Evolutionary conservation across 2,888 invertebrate genomes (phyloP).

Genomic region (Temnothorax rugatulus): DNA sequence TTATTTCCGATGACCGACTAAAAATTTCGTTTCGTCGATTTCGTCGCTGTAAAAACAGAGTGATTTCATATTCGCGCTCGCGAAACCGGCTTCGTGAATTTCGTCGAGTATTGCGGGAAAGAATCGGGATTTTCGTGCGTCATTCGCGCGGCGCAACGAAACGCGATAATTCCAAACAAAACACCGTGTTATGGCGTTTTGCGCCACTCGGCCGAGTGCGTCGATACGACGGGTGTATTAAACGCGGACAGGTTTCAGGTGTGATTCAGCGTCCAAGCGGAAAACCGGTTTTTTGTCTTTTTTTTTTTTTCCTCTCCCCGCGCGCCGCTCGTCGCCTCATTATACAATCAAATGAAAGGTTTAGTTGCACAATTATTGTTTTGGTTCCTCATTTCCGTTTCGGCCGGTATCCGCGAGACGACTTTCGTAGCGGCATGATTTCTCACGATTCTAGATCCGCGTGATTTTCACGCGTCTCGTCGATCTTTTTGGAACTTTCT

Average conservation of each 20-base stretch:
- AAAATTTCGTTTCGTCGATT: background rate
- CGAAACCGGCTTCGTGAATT: constrained; percentile 12
- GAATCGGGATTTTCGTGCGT: background rate
- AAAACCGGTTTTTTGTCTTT: constrained; percentile 74
- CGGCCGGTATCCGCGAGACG: background rate
- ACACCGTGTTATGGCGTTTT: constrained; percentile 9
- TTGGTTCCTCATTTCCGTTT: constrained; percentile 59
- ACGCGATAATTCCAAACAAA: constrained; percentile 29
- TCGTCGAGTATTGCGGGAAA: background rate
- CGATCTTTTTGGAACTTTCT: constrained; percentile 71
- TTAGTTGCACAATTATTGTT: constrained; percentile 74
- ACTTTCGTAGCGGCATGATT: background rate
- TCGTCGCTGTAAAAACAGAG: background rate
- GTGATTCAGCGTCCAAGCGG: constrained; percentile 71
- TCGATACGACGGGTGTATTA: constrained; percentile 15
- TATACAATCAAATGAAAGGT: constrained; percentile 70
- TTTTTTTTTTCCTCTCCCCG: background rate
- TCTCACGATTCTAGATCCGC: constrained; percentile 1
- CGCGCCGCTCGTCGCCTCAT: constrained; percentile 60
- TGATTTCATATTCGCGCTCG: too few relatives aligned
- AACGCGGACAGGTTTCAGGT: constrained; percentile 69
- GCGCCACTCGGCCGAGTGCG: background rate
- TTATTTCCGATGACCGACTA: background rate
- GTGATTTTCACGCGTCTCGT: constrained; percentile 25
- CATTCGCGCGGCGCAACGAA: background rate